Evolutionary conservation across 1,140 invertebrate genomes (phyloP), one percentile per base, ranked within the genome.

Genomic region (Drosophila prosaltans): DNA sequence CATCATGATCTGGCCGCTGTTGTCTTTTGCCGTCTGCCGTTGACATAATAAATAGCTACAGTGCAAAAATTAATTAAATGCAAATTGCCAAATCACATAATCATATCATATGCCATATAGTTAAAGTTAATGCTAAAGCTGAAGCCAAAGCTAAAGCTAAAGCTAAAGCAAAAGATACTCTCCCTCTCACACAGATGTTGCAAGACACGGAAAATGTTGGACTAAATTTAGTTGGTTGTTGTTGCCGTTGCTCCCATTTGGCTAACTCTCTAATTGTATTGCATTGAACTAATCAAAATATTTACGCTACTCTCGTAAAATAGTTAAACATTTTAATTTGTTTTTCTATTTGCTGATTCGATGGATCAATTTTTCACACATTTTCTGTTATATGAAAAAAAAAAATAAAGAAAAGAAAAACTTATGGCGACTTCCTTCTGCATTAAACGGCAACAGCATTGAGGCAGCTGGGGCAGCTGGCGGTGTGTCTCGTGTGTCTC

Each of bases 71-170:
- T 88, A 88, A 88, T 88, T 88, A 88, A 88, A 88, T 88, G 83
- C 83, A 88, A 89, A 88, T 88, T 89, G 80, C 74, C 76, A 89
- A 89, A 88, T 88, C 83, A 77, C 83, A 88, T 88, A 88, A 88
- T 88, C 84, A 86, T 88, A 86, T 86, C 76, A 86, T 79, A 82
- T 88, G 80, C 80, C 83, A 80, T 51, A 51, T 51, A 51, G 45
- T 51, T 51, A 51, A 51, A 51, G 45, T 5, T 43, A n/a, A 72
- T 63, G 70, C 65, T 68, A 65, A 55, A 51, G 21, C 26, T 51
- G 26, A 51, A 51, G 45, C 3, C 16, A n/a, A 72, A 66, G 70
- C 65, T 68, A 65, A 55, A 16, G 16, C 16, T 16, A 16, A 16
- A 16, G 16, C 16, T 0, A 16, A 16, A 65, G 78, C 82, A 72